These are phyloP conservation scores for Sarcophaga bullata DNA, from an alignment of 1,140 invertebrate species.

Conservation along the genomic window DNA sequence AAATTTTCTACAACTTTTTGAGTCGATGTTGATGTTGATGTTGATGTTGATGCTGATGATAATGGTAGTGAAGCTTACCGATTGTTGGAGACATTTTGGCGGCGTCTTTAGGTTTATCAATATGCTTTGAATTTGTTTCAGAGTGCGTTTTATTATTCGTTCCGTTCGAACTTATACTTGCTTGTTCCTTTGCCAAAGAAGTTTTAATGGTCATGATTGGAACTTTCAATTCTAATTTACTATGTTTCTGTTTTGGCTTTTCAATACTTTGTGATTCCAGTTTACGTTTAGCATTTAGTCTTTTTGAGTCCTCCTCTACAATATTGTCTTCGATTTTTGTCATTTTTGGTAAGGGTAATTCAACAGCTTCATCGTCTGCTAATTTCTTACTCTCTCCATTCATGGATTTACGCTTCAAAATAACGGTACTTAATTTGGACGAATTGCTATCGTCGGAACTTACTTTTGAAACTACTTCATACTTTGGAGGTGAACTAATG, in stretches of 20 bases:
- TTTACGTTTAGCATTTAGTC: not conserved
- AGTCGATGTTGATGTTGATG: not conserved
- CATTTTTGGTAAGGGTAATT: conserved; percentile 43
- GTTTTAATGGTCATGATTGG: conserved; percentile 29
- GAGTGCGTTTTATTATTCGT: not conserved
- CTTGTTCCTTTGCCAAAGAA: not conserved
- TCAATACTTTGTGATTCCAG: not conserved
- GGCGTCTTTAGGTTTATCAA: not conserved
- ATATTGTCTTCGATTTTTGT: conserved; percentile 29
- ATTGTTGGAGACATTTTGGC: not conserved
- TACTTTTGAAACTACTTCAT: conserved; percentile 45
- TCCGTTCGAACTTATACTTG: not conserved
- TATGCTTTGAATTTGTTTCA: too few species aligned
- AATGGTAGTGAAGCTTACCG: not conserved
- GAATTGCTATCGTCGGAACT: conserved; percentile 50
- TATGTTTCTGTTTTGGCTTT: conserved; percentile 7
- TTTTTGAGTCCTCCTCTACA: not conserved
- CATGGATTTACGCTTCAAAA: conserved; percentile 58
- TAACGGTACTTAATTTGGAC: conserved; percentile 52
- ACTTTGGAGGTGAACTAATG: conserved; percentile 33
- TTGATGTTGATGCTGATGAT: too few species aligned
- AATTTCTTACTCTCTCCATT: conserved; percentile 28
- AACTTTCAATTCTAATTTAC: conserved; percentile 21
- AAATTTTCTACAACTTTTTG: conserved; percentile 56
- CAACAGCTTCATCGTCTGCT: conserved; percentile 29